Evolutionary conservation across 2,888 invertebrate genomes (phyloP).

Genomic region (Drosophila niveifrons): DNA sequence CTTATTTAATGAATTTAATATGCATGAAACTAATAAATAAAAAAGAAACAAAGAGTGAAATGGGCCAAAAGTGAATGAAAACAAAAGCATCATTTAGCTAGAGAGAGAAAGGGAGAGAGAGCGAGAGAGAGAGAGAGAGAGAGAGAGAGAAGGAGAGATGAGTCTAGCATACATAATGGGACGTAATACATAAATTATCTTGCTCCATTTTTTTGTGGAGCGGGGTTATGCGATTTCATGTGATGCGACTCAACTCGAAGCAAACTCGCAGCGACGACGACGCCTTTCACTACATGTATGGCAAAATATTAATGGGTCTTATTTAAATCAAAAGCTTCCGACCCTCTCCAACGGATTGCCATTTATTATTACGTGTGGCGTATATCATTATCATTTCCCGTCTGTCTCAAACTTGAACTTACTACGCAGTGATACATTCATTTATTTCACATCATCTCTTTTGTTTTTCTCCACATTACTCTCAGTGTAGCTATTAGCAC

Average conservation of each 20-base stretch:
- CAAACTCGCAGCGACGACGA: slow-evolving; percentile 9
- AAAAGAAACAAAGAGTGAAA: not conserved
- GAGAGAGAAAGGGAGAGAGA: not conserved
- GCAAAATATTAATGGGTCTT: slow-evolving; percentile 43
- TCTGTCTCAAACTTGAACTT: not conserved
- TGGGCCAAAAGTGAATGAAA: slow-evolving; percentile 14
- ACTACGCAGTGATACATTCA: not conserved
- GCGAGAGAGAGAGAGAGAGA: not conserved
- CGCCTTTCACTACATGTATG: slow-evolving; percentile 47
- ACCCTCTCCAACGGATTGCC: slow-evolving; percentile 19
- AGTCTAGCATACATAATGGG: slow-evolving; percentile 27
- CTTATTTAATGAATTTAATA: slow-evolving; percentile 43
- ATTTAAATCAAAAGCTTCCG: slow-evolving; percentile 39
- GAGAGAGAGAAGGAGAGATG: not conserved
- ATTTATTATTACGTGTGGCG: slow-evolving; percentile 14
- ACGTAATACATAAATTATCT: slow-evolving; percentile 41
- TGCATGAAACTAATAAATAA: slow-evolving; percentile 33
- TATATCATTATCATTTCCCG: slow-evolving; percentile 21
- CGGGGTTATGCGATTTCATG: slow-evolving; percentile 12
- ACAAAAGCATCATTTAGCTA: slow-evolving; percentile 12
- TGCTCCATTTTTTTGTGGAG: slow-evolving; percentile 29
- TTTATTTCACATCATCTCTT: slow-evolving; percentile 7
- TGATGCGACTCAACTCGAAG: not conserved
- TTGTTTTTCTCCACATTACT: not conserved
- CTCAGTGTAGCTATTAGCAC: not conserved